Evolutionary conservation across 2,797 vertebrate species (phyloP).

Genomic region (Echeneis naucrates): DNA sequence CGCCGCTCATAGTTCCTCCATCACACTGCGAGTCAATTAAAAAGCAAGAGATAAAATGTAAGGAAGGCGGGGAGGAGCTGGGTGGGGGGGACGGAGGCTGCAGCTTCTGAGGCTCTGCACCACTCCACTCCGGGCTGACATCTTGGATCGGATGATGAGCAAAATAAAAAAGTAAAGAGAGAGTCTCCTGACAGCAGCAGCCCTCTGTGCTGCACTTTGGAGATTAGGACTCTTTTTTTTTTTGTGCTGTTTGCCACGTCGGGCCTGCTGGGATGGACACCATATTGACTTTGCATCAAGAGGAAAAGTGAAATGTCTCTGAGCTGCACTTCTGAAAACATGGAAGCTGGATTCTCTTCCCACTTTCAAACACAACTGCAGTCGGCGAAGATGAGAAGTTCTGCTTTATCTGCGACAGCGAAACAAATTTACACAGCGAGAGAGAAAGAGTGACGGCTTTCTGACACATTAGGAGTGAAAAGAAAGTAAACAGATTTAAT

Average conservation of each 20-base stretch:
- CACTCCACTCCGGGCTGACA: slow-evolving; percentile 16
- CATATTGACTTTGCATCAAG: background rate
- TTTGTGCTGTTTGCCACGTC: background rate
- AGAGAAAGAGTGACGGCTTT: background rate
- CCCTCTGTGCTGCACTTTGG: background rate
- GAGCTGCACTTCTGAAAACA: background rate
- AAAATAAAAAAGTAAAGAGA: slow-evolving; percentile 1
- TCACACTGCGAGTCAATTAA: slow-evolving; percentile 75
- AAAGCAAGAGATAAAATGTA: slow-evolving; percentile 62
- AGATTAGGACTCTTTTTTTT: slow-evolving; percentile 1
- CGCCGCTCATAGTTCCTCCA: slow-evolving; percentile 27
- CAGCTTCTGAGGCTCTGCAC: slow-evolving; percentile 33
- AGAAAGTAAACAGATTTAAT: background rate
- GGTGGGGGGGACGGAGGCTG: background rate
- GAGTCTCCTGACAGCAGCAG: slow-evolving; percentile 17
- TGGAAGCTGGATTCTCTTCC: background rate
- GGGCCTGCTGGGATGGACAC: slow-evolving; percentile 1
- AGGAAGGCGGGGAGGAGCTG: background rate
- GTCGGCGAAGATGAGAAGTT: background rate
- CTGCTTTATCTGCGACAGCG: background rate
- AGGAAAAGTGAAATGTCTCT: background rate
- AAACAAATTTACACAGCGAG: background rate
- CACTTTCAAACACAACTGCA: background rate
- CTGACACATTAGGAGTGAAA: background rate
- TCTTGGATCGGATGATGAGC: slow-evolving; percentile 23